Evolutionary conservation across 2,113 vertebrate species (phyloP).

Genomic region (Aspiorhynchus laticeps): DNA sequence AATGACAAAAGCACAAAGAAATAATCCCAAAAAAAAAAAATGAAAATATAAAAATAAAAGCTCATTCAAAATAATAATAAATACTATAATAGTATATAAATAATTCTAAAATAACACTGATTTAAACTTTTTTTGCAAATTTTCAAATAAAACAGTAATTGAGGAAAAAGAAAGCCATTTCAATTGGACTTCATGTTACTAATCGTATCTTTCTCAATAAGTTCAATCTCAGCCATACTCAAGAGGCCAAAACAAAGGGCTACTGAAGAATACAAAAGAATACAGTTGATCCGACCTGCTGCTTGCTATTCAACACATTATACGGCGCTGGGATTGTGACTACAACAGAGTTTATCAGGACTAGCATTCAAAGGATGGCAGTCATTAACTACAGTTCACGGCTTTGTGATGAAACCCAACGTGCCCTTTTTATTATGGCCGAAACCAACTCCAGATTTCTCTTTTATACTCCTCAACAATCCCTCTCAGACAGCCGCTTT

Average conservation of each 20-base stretch:
- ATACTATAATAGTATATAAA: neutral
- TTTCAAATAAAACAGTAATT: neutral
- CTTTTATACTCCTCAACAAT: conserved; percentile 44
- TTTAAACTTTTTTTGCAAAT: neutral
- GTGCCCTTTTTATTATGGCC: conserved; percentile 44
- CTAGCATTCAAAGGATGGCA: conserved; percentile 31
- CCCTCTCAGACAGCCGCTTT: conserved; percentile 40
- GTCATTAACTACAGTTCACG: conserved; percentile 25
- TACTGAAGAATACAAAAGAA: conserved; percentile 6
- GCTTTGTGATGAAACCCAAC: conserved; percentile 28
- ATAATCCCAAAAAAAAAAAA: neutral
- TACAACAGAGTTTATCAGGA: conserved; percentile 34
- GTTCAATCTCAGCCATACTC: neutral
- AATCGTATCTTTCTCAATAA: neutral
- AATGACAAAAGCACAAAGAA: neutral
- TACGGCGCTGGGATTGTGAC: neutral
- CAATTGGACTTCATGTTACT: neutral
- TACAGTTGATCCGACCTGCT: conserved; percentile 28
- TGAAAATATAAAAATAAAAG: neutral
- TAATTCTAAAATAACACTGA: neutral
- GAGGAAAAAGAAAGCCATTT: neutral
- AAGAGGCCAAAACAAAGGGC: neutral
- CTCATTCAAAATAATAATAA: neutral
- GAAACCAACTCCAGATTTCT: conserved; percentile 18
- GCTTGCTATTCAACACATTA: neutral